Conservation (phyloP, 2,113 vertebrate genomes). For the Phyllostomus discolor region DNA sequence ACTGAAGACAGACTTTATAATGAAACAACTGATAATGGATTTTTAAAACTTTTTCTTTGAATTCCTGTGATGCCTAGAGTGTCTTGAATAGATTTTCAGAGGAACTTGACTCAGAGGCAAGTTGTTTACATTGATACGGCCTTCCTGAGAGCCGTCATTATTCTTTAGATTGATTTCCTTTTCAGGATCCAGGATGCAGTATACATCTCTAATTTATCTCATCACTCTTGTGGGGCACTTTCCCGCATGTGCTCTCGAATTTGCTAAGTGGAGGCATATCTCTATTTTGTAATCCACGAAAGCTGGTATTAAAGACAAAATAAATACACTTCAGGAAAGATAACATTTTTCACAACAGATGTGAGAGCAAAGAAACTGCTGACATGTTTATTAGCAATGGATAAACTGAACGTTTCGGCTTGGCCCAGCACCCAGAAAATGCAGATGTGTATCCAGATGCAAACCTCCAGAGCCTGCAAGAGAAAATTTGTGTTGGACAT, state of each 20-base stretch:
- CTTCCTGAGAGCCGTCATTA: not conserved
- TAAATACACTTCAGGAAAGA: slow-evolving; percentile 71
- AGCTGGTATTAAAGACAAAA: slow-evolving; percentile 70
- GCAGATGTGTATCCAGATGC: slow-evolving; percentile 73
- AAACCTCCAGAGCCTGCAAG: slow-evolving; percentile 46
- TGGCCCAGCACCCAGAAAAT: slow-evolving; percentile 70
- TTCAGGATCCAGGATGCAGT: not conserved
- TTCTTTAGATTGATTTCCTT: slow-evolving; percentile 44
- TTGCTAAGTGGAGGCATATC: slow-evolving; percentile 58
- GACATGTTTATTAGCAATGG: slow-evolving; percentile 77
- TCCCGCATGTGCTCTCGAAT: slow-evolving; percentile 38
- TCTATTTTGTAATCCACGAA: slow-evolving; percentile 65
- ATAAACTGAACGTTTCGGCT: slow-evolving; percentile 68
- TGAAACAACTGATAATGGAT: slow-evolving; percentile 6
- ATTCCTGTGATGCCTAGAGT: not conserved
- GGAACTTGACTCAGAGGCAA: slow-evolving; percentile 28
- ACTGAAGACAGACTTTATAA: slow-evolving; percentile 31
- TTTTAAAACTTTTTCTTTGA: not conserved
- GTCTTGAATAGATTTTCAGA: not conserved
- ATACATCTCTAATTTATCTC: slow-evolving; percentile 40
- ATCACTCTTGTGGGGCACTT: slow-evolving; percentile 32
- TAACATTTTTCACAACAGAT: slow-evolving; percentile 76
- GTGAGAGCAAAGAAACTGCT: slow-evolving; percentile 70
- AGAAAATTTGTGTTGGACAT: slow-evolving; percentile 51
- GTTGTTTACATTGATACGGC: not conserved